Evolutionary conservation across 1,140 invertebrate genomes (phyloP).

Genomic region (Plectus sambesii): DNA sequence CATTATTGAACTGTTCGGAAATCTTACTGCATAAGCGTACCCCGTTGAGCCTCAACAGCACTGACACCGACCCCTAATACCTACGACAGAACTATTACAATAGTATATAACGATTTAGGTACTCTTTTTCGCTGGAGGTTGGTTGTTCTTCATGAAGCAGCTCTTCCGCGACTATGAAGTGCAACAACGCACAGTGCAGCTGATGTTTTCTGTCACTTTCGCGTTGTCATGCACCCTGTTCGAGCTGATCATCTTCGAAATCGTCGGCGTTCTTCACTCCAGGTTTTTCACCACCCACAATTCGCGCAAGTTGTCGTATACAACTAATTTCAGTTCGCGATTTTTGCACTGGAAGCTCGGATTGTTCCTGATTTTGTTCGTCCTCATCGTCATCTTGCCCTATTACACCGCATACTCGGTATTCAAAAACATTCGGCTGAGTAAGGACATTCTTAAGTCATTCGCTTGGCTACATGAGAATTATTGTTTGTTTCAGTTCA

Average conservation of each 20-base stretch:
- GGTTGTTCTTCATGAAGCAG: conserved; percentile 97
- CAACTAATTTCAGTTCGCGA: conserved; percentile 63
- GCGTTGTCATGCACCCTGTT: conserved; percentile 97
- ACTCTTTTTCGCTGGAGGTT: conserved; percentile 86
- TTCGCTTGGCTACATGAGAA: conserved; percentile 5
- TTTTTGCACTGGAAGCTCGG: conserved; percentile 91
- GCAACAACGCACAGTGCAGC: conserved; percentile 51
- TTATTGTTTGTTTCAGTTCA: conserved; percentile 56
- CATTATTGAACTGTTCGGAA: too few relatives aligned
- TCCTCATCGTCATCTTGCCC: conserved; percentile 89
- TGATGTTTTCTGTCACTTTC: conserved; percentile 93
- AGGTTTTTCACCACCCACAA: conserved; percentile 49
- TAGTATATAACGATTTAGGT: conserved; percentile 64
- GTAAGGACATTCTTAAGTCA: conserved; percentile 53
- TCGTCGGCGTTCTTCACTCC: conserved; percentile 75
- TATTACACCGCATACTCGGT: conserved; percentile 93
- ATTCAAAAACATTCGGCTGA: conserved; percentile 74
- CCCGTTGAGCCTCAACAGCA: too few relatives aligned
- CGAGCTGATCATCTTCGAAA: conserved; percentile 99
- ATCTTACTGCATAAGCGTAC: too few relatives aligned
- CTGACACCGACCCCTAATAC: too few relatives aligned
- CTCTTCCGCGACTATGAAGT: conserved; percentile 93
- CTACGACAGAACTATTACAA: not conserved
- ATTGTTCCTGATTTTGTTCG: conserved; percentile 77
- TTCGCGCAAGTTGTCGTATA: conserved; percentile 7